Percentiles rank a stretch among this genome's conserved stretches.
phyloP scores from a whole-genome alignment of 2,797 vertebrate species.

The Benthosema pterotum region DNA sequence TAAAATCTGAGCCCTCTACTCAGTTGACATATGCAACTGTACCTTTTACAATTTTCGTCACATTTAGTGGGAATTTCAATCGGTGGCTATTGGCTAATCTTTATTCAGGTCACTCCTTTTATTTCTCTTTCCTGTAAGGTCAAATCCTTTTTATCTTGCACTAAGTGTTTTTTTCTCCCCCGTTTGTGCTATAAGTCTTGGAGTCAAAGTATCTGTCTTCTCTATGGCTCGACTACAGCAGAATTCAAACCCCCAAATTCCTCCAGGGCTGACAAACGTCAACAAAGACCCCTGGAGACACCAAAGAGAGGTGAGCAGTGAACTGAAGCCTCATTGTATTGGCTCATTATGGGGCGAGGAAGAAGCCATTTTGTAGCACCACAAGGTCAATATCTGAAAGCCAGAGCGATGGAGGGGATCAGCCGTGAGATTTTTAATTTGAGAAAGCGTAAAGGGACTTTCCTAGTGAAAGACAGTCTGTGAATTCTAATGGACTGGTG shows the following conservation, averaged over 20 bases:
- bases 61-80: slow-evolving; percentile 48
- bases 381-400: slow-evolving; percentile 80
- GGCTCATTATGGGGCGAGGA: slow-evolving; percentile 78
- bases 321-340: slow-evolving; percentile 78
- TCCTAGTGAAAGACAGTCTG: slow-evolving; percentile 54
- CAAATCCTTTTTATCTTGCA: slow-evolving; percentile 54
- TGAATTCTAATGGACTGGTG: slow-evolving; percentile 66
- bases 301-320: slow-evolving; percentile 79
- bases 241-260: slow-evolving; percentile 69
- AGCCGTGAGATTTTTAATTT: slow-evolving; percentile 76
- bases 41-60: slow-evolving; percentile 27
- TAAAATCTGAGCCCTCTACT: background rate
- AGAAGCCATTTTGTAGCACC: slow-evolving; percentile 77
- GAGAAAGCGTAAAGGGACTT: slow-evolving; percentile 70
- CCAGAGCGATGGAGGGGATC: slow-evolving; percentile 72
- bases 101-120: slow-evolving; percentile 58
- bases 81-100: slow-evolving; percentile 43
- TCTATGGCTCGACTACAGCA: slow-evolving; percentile 57
- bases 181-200: slow-evolving; percentile 47
- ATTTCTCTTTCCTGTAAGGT: slow-evolving; percentile 54
- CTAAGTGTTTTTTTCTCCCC: slow-evolving; percentile 31
- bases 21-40: background rate
- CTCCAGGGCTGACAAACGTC: slow-evolving; percentile 76
- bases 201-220: slow-evolving; percentile 62
- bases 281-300: slow-evolving; percentile 77